Base-by-base conservation (phyloP, 2,888 invertebrate genomes). In the Napeogenes inachia region DNA sequence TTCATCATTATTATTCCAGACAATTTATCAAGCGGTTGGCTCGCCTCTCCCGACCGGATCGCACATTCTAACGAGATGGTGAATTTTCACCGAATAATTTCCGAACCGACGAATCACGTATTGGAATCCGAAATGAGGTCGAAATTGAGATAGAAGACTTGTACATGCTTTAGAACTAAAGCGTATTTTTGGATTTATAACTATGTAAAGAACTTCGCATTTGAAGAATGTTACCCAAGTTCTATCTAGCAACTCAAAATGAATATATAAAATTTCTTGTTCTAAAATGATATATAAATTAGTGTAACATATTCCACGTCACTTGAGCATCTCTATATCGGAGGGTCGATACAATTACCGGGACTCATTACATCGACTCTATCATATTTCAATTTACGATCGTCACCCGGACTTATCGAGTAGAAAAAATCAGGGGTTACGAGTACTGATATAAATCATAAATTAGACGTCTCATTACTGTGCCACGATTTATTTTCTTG, bases 1-100 rank as follows among this genome's bases (percentile, higher is more conserved):
- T 90, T 89, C 89, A 90, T 90, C 90, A 90, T 90, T 90, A 89
- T 90, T 90, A 90, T 90, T 90, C 90, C 90, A 87, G 89, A 88
- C 90, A 89, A 90, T 90, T 90, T 90, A 89, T 90, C 90, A 89
- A 89, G 88, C 88, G 89, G 89, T 89, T 88, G 87, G 90, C 85
- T 86, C 86, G 86, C 83, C 78, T 80, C 83, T 77, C 84, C 78
- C 85, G 82, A 79, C 82, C 79, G 87, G 81, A 82, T 87, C 86
- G 89, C 88, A 87, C 88, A 87, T 87, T 87, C 89, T 90, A 90
- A 90, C 90, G 90, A 90, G 90, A 88, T 87, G 89, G 87, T 89
- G 90, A 89, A 90, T 90, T 90, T 89, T 89, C 90, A 88, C 86
- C 86, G 89, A 85, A 89, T 89, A 90, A 90, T 89, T 88, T 89